phyloP scores from a whole-genome alignment of 30 jellyfish, hydroid and myxozoan genomes.

The Rhopilema esculentum region DNA sequence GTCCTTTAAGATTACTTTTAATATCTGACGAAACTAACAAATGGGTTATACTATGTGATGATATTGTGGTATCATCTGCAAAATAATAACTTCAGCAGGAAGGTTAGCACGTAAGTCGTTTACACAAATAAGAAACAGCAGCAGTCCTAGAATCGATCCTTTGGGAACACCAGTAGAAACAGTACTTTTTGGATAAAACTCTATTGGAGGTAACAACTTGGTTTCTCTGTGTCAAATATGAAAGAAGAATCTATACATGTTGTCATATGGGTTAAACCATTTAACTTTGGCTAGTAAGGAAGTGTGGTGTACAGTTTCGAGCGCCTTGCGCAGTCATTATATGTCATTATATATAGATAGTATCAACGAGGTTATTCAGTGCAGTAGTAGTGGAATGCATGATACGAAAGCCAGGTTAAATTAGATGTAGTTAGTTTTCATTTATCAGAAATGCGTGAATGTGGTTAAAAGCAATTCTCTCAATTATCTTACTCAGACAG shows the following conservation, averaged over 20 bases:
- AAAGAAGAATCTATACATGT: conserved; percentile 24
- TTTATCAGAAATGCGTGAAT: conserved; percentile 14
- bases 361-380: conserved; percentile 12
- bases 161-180: conserved; percentile 50
- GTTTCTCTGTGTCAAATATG: conserved; percentile 18
- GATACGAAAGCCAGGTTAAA: conserved; percentile 19
- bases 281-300: conserved; percentile 27
- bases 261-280: conserved; percentile 1
- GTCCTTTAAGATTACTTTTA: too few relatives aligned
- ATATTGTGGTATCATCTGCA: too few relatives aligned
- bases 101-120: too few relatives aligned
- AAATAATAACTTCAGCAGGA: too few relatives aligned
- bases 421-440: conserved; percentile 4
- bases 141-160: conserved; percentile 55
- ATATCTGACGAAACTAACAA: too few relatives aligned
- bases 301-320: conserved; percentile 47
- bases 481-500: conserved; percentile 43
- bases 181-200: conserved; percentile 16
- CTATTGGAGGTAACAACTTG: conserved; percentile 54
- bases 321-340: conserved; percentile 58
- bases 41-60: too few relatives aligned
- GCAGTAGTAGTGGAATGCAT: conserved; percentile 43
- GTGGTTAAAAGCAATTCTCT: conserved; percentile 30
- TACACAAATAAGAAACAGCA: too few relatives aligned
- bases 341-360: too few relatives aligned